phyloP scores from a whole-genome alignment of 2,113 vertebrate genomes.

The Scortum barcoo region DNA sequence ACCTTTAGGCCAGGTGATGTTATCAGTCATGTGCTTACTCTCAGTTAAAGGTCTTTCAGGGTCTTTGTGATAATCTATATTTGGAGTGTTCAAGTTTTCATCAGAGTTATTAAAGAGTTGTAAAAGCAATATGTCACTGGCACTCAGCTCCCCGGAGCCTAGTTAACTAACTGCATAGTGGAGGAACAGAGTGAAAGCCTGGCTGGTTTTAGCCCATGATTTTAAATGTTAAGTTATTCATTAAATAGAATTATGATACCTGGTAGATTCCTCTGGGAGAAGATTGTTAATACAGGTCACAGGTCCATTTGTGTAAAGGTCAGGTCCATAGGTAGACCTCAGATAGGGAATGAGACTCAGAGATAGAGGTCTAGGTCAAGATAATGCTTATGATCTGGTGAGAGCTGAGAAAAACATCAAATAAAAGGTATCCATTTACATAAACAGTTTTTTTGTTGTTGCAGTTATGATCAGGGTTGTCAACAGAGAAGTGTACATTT shows the following conservation, averaged over 20 bases:
- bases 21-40: slow-evolving; percentile 44
- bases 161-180: slow-evolving; percentile 66
- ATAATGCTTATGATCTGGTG: slow-evolving; percentile 54
- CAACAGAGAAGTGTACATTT: background rate
- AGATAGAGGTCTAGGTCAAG: slow-evolving; percentile 58
- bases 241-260: slow-evolving; percentile 82
- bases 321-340: slow-evolving; percentile 58
- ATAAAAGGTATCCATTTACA: slow-evolving; percentile 23
- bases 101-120: slow-evolving; percentile 66
- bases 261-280: slow-evolving; percentile 61
- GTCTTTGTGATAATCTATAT: slow-evolving; percentile 41
- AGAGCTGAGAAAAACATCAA: slow-evolving; percentile 29
- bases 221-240: slow-evolving; percentile 87
- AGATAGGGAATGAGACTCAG: slow-evolving; percentile 40
- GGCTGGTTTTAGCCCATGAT: slow-evolving; percentile 58
- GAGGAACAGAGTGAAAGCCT: slow-evolving; percentile 45
- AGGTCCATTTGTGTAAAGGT: slow-evolving; percentile 77
- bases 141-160: slow-evolving; percentile 57
- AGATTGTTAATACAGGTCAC: slow-evolving; percentile 77
- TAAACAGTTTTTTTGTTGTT: background rate
- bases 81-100: slow-evolving; percentile 49
- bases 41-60: slow-evolving; percentile 42
- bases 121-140: slow-evolving; percentile 62
- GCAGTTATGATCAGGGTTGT: background rate
- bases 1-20: slow-evolving; percentile 26